Evolutionary conservation across 1,140 invertebrate species (phyloP).

Genomic region (Homalodisca vitripennis): DNA sequence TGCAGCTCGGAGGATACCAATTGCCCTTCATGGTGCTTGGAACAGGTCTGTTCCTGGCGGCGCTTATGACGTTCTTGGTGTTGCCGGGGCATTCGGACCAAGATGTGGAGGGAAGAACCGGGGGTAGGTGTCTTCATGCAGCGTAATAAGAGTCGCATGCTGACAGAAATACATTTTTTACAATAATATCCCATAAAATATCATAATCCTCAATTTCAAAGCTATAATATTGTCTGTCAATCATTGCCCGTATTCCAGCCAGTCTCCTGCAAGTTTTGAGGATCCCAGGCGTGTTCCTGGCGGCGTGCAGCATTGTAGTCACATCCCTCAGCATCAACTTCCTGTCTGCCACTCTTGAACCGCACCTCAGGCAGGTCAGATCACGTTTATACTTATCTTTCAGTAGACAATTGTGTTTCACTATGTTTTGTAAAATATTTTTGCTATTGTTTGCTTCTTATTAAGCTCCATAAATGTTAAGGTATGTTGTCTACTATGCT

Average conservation of each 20-base stretch:
- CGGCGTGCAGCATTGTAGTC: slow-evolving; percentile 66
- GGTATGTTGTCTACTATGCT: too few relatives aligned
- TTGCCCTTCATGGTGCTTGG: slow-evolving; percentile 86
- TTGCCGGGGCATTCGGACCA: slow-evolving; percentile 62
- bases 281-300: slow-evolving; percentile 67
- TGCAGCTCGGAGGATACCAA: slow-evolving; percentile 78
- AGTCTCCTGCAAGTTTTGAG: slow-evolving; percentile 61
- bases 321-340: slow-evolving; percentile 81
- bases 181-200: too few relatives aligned
- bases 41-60: slow-evolving; percentile 69
- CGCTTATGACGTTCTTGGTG: slow-evolving; percentile 70
- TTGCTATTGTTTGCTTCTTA: too few relatives aligned
- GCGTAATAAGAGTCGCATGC: too few relatives aligned
- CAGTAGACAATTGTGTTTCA: too few relatives aligned
- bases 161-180: too few relatives aligned
- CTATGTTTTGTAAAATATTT: too few relatives aligned
- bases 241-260: slow-evolving; percentile 47
- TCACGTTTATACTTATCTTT: too few relatives aligned
- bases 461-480: too few relatives aligned
- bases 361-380: slow-evolving; percentile 69
- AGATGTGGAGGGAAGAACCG: slow-evolving; percentile 55
- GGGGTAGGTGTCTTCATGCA: too few relatives aligned
- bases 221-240: neutral
- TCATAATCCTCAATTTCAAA: too few relatives aligned
- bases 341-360: slow-evolving; percentile 76